Evolutionary conservation across 2,888 invertebrate species (phyloP).

Genomic region (Meganola albula): DNA sequence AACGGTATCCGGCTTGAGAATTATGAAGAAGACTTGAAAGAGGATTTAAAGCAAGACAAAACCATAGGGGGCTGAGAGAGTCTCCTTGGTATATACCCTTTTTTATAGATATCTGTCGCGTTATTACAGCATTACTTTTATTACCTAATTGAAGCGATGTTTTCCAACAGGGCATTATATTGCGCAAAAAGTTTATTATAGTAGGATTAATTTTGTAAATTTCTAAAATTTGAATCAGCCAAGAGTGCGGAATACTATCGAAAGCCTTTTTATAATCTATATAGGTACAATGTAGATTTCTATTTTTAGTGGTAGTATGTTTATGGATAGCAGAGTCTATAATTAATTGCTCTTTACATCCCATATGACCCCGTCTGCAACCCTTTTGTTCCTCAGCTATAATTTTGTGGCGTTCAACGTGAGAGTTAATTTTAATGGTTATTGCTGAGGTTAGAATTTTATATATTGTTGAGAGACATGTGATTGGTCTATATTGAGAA

Average conservation of each 20-base stretch:
- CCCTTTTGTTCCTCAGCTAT: too few relatives aligned
- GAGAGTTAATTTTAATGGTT: conserved; percentile 8
- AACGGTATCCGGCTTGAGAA: too few relatives aligned
- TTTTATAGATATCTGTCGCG: too few relatives aligned
- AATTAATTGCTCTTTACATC: too few relatives aligned
- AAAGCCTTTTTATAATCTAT: conserved; percentile 13
- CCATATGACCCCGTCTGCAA: too few relatives aligned
- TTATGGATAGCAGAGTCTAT: too few relatives aligned
- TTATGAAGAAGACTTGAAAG: too few relatives aligned
- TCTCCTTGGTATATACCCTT: not conserved
- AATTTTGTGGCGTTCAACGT: conserved; percentile 7
- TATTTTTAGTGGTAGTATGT: too few relatives aligned
- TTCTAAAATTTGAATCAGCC: conserved; percentile 11
- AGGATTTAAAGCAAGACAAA: not conserved
- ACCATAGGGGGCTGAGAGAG: not conserved
- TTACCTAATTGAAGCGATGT: not conserved
- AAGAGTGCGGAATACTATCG: conserved; percentile 16
- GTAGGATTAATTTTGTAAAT: not conserved
- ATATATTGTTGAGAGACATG: conserved; percentile 10
- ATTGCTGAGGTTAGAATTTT: conserved; percentile 8
- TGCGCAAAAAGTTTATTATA: not conserved
- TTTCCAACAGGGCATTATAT: not conserved
- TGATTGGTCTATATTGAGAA: conserved; percentile 13
- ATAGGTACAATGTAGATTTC: too few relatives aligned
- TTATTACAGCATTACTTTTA: too few relatives aligned